A percentile compares a stretch with the other conserved stretches of the same genome.
Evolutionary conservation across 2,888 invertebrate genomes (phyloP).

Genomic region (Chaetoderma sp.): DNA sequence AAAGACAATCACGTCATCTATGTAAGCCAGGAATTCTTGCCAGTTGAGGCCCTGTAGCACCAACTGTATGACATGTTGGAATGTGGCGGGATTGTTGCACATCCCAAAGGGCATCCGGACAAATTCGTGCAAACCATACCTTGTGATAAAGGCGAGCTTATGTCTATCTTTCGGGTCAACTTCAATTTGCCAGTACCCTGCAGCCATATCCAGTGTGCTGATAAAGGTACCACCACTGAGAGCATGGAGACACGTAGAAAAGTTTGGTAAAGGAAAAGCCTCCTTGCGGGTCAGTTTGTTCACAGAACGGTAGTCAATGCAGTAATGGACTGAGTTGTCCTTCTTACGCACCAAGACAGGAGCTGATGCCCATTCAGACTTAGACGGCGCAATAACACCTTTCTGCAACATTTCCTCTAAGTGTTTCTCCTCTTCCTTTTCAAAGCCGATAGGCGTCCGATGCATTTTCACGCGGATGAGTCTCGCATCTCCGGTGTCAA

Average conservation of each 20-base stretch:
- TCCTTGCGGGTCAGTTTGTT: constrained; percentile 22
- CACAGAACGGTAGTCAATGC: constrained; percentile 19
- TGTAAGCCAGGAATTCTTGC: not conserved
- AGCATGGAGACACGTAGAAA: constrained; percentile 19
- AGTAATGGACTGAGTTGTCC: constrained; percentile 15
- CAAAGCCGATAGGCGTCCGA: constrained; percentile 27
- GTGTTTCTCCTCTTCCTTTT: constrained; percentile 22
- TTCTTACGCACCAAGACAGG: constrained; percentile 24
- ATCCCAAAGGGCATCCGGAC: not conserved
- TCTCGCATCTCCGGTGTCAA: constrained; percentile 11
- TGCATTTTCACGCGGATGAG: constrained; percentile 20
- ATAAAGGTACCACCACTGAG: constrained; percentile 8
- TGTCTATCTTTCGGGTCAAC: constrained; percentile 14
- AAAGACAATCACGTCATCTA: constrained; percentile 7
- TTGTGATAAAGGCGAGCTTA: constrained; percentile 22
- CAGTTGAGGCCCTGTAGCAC: not conserved
- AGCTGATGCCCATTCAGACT: constrained; percentile 21
- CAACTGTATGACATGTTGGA: not conserved
- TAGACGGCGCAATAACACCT: constrained; percentile 18
- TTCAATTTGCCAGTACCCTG: constrained; percentile 29
- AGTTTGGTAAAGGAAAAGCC: constrained; percentile 20
- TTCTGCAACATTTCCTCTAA: constrained; percentile 20
- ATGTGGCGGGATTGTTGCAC: not conserved
- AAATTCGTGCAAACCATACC: not conserved
- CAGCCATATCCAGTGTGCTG: constrained; percentile 16